Evolutionary conservation across 1,140 invertebrate species (phyloP).

Genomic region (Ceratina calcarata): DNA sequence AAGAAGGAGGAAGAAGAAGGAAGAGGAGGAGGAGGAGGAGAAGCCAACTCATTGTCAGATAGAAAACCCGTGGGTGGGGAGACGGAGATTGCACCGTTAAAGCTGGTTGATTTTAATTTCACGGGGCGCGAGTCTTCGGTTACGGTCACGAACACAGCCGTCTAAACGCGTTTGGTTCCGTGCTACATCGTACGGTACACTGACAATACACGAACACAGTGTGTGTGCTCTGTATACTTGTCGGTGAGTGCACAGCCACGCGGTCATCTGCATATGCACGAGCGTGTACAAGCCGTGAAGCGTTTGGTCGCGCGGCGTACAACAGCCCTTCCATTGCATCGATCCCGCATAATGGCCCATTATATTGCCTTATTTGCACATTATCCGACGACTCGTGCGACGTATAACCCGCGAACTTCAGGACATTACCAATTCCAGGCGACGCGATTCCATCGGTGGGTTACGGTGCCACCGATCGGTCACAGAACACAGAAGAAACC

Average conservation of each 20-base stretch:
- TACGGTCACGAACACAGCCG: slow-evolving; percentile 74
- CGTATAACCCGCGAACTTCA: slow-evolving; percentile 43
- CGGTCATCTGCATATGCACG: slow-evolving; percentile 7
- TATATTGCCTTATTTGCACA: slow-evolving; percentile 51
- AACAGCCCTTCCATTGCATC: slow-evolving; percentile 47
- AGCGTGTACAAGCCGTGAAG: slow-evolving; percentile 11
- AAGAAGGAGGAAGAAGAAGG: neutral
- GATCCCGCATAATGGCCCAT: slow-evolving; percentile 55
- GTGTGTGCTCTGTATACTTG: neutral
- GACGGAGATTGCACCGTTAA: slow-evolving; percentile 76
- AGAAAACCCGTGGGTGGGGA: slow-evolving; percentile 50
- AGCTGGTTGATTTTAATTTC: slow-evolving; percentile 80
- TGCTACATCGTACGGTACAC: slow-evolving; percentile 6
- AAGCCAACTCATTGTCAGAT: slow-evolving; percentile 8
- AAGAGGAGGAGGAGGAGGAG: slow-evolving; percentile 21
- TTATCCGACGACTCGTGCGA: slow-evolving; percentile 44
- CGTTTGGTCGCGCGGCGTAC: slow-evolving; percentile 14
- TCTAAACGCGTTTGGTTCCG: slow-evolving; percentile 43
- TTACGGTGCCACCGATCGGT: neutral
- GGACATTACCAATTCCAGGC: slow-evolving; percentile 6
- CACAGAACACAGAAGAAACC: too few relatives aligned
- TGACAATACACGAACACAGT: neutral
- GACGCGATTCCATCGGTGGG: neutral
- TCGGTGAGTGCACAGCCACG: neutral
- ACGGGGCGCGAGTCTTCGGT: slow-evolving; percentile 79